A percentile compares a stretch with the other conserved stretches of the same genome.
These are phyloP conservation scores for Cygnus buccinator DNA, from an alignment of 2,113 vertebrate species.

Conservation along the genomic window DNA sequence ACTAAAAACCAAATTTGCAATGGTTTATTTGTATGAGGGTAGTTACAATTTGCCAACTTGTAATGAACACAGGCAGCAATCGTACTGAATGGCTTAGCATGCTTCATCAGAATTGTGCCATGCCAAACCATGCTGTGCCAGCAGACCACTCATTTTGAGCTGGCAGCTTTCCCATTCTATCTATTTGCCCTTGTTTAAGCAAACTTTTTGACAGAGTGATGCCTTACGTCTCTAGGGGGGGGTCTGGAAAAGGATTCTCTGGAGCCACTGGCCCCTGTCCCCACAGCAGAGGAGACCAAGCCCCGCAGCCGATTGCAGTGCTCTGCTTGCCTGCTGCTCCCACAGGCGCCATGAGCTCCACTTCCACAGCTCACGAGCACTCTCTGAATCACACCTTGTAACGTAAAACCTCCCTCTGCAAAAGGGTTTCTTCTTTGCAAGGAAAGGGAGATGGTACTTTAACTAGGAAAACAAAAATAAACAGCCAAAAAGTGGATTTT, in stretches of 20 bases:
- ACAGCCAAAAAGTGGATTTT: background rate
- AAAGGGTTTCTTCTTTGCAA: background rate
- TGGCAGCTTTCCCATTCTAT: background rate
- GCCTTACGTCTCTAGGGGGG: background rate
- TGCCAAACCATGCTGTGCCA: background rate
- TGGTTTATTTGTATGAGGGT: background rate
- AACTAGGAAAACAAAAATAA: background rate
- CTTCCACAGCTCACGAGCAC: background rate
- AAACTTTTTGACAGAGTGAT: background rate
- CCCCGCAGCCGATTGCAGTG: background rate
- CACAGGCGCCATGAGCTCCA: background rate
- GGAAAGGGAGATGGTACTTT: background rate
- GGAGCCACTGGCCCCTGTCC: fast-evolving
- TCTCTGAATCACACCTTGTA: background rate
- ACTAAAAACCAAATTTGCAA: background rate
- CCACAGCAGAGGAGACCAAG: background rate
- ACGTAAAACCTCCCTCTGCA: background rate
- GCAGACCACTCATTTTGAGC: background rate
- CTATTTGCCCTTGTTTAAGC: too few species aligned
- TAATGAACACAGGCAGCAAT: background rate
- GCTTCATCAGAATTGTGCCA: too few species aligned
- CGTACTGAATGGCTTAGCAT: fast-evolving
- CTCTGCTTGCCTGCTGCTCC: background rate
- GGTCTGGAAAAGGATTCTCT: background rate
- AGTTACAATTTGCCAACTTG: background rate